A percentile compares a stretch with the other conserved stretches of the same genome.
These are phyloP conservation scores for Adelosebastes latens DNA, from an alignment of 2,797 vertebrate species.

Conservation along the genomic window DNA sequence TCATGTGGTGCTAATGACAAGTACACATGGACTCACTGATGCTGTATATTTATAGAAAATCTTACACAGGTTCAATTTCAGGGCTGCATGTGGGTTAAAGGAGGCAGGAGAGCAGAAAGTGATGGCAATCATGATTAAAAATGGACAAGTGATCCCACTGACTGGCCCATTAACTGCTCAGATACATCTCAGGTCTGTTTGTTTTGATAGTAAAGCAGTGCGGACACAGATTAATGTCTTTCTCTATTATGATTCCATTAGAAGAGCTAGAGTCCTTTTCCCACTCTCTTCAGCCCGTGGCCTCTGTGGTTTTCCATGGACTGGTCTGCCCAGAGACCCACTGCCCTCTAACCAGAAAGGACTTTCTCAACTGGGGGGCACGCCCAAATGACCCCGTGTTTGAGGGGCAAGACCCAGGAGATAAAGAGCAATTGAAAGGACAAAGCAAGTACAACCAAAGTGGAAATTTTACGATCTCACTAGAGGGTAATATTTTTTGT, in stretches of 20 bases:
- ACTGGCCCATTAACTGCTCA: constrained; percentile 53
- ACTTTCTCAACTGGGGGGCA: constrained; percentile 16
- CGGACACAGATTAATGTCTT: constrained; percentile 59
- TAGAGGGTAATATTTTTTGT: constrained; percentile 8
- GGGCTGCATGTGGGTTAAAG: neutral
- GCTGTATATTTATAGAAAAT: neutral
- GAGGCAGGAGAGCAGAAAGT: constrained; percentile 7
- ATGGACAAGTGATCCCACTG: constrained; percentile 33
- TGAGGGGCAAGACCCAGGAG: constrained; percentile 35
- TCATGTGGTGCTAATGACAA: neutral
- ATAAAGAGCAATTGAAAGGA: constrained; percentile 32
- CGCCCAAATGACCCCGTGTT: constrained; percentile 59
- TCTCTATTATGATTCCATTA: constrained; percentile 69
- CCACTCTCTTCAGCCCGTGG: constrained; percentile 21
- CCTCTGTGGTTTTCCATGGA: constrained; percentile 17
- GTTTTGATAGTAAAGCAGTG: constrained; percentile 56
- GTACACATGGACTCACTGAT: neutral
- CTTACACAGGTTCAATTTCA: neutral
- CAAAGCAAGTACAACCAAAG: constrained; percentile 31
- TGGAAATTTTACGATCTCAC: constrained; percentile 31
- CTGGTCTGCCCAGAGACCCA: constrained; percentile 6
- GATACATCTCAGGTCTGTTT: constrained; percentile 49
- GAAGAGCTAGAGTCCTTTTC: constrained; percentile 58
- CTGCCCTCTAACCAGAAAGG: constrained; percentile 22
- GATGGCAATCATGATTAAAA: constrained; percentile 35